phyloP scores from a whole-genome alignment of 2,797 vertebrate species.

The Cossypha polioptera region DNA sequence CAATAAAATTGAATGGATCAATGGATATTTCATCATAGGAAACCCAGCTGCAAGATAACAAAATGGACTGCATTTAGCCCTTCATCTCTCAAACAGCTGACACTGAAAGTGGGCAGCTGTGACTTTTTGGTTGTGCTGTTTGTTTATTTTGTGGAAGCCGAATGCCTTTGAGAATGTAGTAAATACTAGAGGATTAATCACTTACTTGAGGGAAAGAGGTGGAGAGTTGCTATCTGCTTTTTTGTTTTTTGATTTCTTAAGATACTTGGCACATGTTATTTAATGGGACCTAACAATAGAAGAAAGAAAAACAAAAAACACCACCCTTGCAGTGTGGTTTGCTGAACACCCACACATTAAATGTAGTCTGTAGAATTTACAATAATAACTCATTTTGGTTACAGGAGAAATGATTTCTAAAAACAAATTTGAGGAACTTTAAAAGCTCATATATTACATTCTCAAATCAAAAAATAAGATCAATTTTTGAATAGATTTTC shows the following conservation, averaged over 20 bases:
- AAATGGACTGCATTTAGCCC: background rate
- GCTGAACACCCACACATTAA: constrained; percentile 62
- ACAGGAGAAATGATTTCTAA: constrained; percentile 23
- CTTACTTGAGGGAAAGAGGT: background rate
- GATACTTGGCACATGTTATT: background rate
- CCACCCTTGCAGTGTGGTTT: constrained; percentile 49
- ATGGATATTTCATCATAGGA: constrained; percentile 47
- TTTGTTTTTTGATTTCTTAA: constrained; percentile 14
- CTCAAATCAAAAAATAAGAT: constrained; percentile 5
- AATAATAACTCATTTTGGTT: constrained; percentile 35
- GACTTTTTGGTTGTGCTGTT: constrained; percentile 6
- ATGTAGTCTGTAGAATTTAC: background rate
- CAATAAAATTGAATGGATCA: background rate
- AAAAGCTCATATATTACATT: background rate
- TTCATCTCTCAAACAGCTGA: background rate
- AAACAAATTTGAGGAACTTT: background rate
- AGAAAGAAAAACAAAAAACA: background rate
- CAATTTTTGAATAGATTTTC: background rate
- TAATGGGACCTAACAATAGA: constrained; percentile 10
- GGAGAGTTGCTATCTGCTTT: background rate
- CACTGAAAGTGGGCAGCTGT: background rate
- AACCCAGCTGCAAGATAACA: constrained; percentile 26
- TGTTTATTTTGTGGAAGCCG: background rate
- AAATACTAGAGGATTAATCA: constrained; percentile 27
- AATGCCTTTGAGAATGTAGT: background rate